Evolutionary conservation across 2,113 vertebrate species (phyloP).

Genomic region (Sinocyclocheilus rhinocerous): DNA sequence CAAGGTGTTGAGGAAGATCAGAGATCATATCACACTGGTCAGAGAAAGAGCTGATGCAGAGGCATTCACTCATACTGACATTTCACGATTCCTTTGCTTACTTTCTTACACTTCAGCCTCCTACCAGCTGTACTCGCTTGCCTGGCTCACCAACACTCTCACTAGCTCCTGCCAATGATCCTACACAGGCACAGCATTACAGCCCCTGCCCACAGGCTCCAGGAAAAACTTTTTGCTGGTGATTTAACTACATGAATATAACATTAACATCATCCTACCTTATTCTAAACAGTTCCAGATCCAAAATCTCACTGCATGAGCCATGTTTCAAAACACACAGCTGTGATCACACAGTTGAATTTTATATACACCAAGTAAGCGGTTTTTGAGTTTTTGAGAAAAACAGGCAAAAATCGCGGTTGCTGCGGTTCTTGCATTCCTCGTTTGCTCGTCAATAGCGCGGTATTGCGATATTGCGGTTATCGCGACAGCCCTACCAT

Average conservation of each 20-base stretch:
- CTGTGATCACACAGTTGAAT: not conserved
- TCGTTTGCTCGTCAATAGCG: too few species aligned
- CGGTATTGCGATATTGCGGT: too few species aligned
- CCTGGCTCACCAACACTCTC: slow-evolving; percentile 55
- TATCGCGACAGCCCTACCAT: too few species aligned
- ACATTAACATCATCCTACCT: not conserved
- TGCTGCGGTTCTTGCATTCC: too few species aligned
- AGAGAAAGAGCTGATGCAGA: slow-evolving; percentile 56
- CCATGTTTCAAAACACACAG: not conserved
- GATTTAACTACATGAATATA: slow-evolving; percentile 10
- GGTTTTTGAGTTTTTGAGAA: too few species aligned
- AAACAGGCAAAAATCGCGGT: too few species aligned
- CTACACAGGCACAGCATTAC: slow-evolving; percentile 17
- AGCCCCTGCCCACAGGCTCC: not conserved
- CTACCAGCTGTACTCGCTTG: slow-evolving; percentile 36
- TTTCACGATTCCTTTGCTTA: slow-evolving; percentile 62
- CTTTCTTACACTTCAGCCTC: slow-evolving; percentile 53
- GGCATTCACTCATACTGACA: slow-evolving; percentile 61
- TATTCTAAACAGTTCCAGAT: not conserved
- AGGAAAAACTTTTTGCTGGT: not conserved
- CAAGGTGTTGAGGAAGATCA: slow-evolving; percentile 35
- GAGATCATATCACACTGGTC: slow-evolving; percentile 47
- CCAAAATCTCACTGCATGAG: not conserved
- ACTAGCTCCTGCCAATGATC: slow-evolving; percentile 1
- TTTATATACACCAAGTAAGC: not conserved